phyloP scores from a whole-genome alignment of 2,888 invertebrate species.

The Spisula solida region DNA sequence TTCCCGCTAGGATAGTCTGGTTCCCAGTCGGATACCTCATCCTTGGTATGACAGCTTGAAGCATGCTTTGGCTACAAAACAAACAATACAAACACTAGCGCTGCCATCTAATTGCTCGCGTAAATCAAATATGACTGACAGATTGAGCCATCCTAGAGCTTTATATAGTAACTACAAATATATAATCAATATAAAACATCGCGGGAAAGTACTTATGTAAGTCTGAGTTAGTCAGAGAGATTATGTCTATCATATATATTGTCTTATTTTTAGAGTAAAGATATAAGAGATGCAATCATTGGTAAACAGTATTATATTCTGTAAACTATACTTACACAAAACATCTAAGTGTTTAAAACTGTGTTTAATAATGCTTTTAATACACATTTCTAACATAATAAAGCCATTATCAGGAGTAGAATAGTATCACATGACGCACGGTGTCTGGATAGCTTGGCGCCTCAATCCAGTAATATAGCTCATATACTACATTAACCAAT shows the following conservation, averaged over 20 bases:
- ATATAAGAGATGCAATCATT: neutral
- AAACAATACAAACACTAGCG: neutral
- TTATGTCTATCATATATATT: neutral
- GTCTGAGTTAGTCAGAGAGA: neutral
- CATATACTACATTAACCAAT: neutral
- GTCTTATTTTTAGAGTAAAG: neutral
- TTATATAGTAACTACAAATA: slow-evolving; percentile 5
- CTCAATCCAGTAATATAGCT: neutral
- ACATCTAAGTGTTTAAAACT: neutral
- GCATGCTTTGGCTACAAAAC: slow-evolving; percentile 67
- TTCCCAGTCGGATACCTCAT: slow-evolving; percentile 66
- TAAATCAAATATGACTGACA: slow-evolving; percentile 14
- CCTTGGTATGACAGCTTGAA: slow-evolving; percentile 61
- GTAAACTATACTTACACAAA: neutral
- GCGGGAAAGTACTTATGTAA: neutral
- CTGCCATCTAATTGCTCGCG: neutral
- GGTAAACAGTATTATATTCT: neutral
- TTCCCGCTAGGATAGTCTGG: slow-evolving; percentile 75
- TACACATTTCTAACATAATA: neutral
- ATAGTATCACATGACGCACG: neutral
- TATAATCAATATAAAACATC: slow-evolving; percentile 5
- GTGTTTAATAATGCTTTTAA: neutral
- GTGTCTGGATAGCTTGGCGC: neutral
- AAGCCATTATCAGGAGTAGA: neutral
- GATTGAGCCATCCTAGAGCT: neutral